A percentile compares a stretch with the other conserved stretches of the same genome.
These are phyloP conservation scores for Pteropus alecto DNA, from an alignment of 2,113 vertebrate species.

Conservation along the genomic window DNA sequence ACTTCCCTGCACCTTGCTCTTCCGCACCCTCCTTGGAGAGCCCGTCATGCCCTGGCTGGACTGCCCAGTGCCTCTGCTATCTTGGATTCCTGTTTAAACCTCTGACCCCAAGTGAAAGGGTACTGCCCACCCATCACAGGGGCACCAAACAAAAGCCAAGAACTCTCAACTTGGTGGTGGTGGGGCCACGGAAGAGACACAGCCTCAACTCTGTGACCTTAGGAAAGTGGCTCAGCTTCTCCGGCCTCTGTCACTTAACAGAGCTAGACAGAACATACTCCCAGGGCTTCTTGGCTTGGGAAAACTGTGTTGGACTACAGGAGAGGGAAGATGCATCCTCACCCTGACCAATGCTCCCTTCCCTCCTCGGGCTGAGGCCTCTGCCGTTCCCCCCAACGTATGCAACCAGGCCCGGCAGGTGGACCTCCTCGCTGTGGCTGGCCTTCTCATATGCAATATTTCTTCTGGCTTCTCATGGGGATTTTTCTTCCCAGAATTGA, in stretches of 20 bases:
- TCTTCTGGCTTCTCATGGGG: constrained; percentile 78
- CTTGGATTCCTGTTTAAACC: background rate
- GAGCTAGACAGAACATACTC: background rate
- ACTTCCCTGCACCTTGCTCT: rapidly evolving
- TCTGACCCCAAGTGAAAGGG: background rate
- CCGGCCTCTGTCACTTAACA: background rate
- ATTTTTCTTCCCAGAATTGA: constrained; percentile 81
- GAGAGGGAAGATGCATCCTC: background rate
- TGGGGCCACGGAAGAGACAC: background rate
- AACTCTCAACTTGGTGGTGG: background rate
- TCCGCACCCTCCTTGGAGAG: background rate
- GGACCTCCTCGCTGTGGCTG: background rate
- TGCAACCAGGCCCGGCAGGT: constrained; percentile 68
- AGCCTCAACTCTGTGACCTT: background rate
- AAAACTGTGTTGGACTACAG: background rate
- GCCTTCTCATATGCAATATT: constrained; percentile 89
- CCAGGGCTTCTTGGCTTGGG: background rate
- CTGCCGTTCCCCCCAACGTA: constrained; percentile 52
- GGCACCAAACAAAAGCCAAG: background rate
- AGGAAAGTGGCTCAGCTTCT: background rate
- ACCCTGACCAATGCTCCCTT: background rate
- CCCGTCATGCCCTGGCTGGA: background rate
- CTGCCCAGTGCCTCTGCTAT: background rate
- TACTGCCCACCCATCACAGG: background rate
- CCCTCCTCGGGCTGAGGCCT: background rate